Conservation (phyloP, 2,113 vertebrate species). For the Rhabdomys dilectus region DNA sequence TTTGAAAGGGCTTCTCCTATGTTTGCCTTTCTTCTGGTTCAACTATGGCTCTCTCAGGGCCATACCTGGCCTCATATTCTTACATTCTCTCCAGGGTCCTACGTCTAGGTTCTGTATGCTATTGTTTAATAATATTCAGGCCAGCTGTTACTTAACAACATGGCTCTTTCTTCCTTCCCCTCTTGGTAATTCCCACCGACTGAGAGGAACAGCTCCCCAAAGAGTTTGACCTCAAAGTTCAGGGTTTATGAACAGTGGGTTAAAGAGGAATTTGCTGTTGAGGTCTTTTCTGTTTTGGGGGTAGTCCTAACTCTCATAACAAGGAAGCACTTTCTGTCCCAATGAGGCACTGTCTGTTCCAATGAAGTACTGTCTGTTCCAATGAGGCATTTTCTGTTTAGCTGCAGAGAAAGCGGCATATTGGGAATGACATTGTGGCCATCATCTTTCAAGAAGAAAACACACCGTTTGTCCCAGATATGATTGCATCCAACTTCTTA, state of each 20-base stretch:
- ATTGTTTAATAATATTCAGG: not conserved
- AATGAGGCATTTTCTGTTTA: constrained; percentile 66
- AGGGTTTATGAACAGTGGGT: constrained; percentile 17
- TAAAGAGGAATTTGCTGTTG: not conserved
- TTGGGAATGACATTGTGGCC: constrained; percentile 97
- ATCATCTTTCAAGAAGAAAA: constrained; percentile 96
- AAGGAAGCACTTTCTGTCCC: not conserved
- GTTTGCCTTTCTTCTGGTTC: constrained; percentile 2
- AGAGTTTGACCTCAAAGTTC: constrained; percentile 4
- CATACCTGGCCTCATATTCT: not conserved
- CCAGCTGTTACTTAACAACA: not conserved
- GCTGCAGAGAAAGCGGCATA: constrained; percentile 98
- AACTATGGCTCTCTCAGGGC: not conserved
- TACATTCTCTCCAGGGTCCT: not conserved
- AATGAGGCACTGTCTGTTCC: not conserved
- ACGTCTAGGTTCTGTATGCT: not conserved
- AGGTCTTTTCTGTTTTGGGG: not conserved
- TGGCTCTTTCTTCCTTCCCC: no score
- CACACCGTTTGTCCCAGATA: constrained; percentile 96
- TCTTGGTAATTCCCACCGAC: constrained; percentile 22
- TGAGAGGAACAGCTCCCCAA: not conserved
- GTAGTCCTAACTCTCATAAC: not conserved
- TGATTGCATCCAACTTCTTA: constrained; percentile 98
- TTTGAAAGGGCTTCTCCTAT: not conserved
- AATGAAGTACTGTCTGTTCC: fast-evolving